Base-by-base conservation (phyloP, 2,113 vertebrate species). In the Panthera leo region DNA sequence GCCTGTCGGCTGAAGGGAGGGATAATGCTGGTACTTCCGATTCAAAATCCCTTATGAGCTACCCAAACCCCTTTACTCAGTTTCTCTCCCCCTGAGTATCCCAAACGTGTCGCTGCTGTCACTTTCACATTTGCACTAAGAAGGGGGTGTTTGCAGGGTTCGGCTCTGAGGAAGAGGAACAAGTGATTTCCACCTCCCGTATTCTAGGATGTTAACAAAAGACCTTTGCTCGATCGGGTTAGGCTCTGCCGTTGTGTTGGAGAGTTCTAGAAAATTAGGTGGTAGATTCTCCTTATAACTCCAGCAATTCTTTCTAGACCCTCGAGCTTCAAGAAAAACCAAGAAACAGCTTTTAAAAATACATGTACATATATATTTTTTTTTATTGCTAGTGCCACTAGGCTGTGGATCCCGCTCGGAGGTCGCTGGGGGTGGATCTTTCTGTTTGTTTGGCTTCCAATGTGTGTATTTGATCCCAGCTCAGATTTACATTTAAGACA, bases 391-490 rank as follows among this genome's bases (percentile, higher is more conserved):
- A 29, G 85, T 78, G 80, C 92, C 80, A 88, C 80, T 78, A 76
- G 29, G 92, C 25, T 15, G 58, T 18, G 39, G 51, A 70, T 89
- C 65, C 94, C 51, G 45, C 79, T 82, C 12, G 36, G 96, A 87
- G 80, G 70, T 61, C 55, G 61, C 68, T 31, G 31, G 36, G 34
- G 88, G 53, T 42, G 78, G 13, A 53, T 53, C 75, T 76, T 86
- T 82, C 71, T 88, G 90, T 97, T 96, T 96, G 97, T 97, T 96
- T 97, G 94, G 92, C 76, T 97, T 94, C 82, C 39, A 78, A 91
- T 55, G 94, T 94, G 92, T 90, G 94, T 67, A 78, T 97, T 80
- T 95, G 96, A 96, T 87, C 96, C 94, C 67, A 16, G 96, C 85
- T 85, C 94, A 71, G 95, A 96, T 85, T 95, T 95, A 97, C 96